Base-by-base conservation (phyloP, 2,113 vertebrate genomes). In the Erythrocercus mccallii region DNA sequence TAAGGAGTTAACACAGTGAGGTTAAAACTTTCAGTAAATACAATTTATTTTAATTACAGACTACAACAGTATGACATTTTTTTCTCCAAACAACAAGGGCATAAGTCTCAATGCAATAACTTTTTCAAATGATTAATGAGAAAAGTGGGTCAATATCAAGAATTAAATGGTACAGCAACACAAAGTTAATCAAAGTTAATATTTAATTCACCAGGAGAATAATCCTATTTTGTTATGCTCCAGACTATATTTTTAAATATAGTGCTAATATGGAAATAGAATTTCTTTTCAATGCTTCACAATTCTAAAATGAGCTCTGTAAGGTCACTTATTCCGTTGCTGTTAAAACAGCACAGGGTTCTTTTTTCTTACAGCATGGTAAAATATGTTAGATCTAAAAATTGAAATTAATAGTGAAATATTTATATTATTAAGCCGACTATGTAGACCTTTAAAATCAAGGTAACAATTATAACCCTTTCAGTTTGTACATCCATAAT, bases 71-170 rank as follows among this genome's bases (percentile, higher is more conserved):
- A 64, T 60, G 77, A 11, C 47, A 9, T 81, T 88, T 84, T 88
- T 94, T 88, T 54, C 74, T 95, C 64, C 78, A 78, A 68, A 96
- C 85, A 97, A 97, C 82, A 97, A 98, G 92, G 83, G 91, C 95
- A 57, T 56, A 72, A 82, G 69, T 94, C 93, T 97, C 86, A 95
- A 95, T 88, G 87, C 37, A 97, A 87, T 80, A 95, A 94, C 85
- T 94, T 96, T 92, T 96, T 95, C 73, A 97, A 97, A 97, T 96
- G 94, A 96, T 97, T 96, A 78, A 97, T 96, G 60, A 95, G 58
- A 68, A 97, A 97, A 97, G 66, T 96, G 89, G 96, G 93, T 95
- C 95, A 97, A 93, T 95, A 93, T 84, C 81, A 95, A 64, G 38
- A 87, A 97, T 97, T 96, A 97, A 95, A 92, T 92, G 51, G n/a